Conservation (phyloP, 2,113 vertebrate species). For the Cynopterus brachyotis region DNA sequence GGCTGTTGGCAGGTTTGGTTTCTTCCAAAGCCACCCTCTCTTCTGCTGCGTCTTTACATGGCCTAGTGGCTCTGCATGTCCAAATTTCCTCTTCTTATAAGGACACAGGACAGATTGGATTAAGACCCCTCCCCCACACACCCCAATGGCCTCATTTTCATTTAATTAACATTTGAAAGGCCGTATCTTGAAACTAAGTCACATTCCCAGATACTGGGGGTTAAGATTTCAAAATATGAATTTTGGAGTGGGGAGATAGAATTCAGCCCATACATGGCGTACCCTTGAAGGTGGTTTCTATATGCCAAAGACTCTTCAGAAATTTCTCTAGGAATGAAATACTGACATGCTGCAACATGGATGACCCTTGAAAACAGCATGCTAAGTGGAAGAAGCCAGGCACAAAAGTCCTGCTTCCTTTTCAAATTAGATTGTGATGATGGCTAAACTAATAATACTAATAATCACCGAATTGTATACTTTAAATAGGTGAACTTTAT, state of each 20-base stretch:
- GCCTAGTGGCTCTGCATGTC: background rate
- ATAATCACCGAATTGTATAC: background rate
- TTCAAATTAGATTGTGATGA: background rate
- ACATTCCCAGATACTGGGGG: background rate
- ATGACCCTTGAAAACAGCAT: background rate
- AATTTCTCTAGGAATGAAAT: background rate
- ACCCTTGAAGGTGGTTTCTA: background rate
- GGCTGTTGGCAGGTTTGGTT: background rate
- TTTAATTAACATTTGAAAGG: background rate
- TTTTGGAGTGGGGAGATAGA: background rate
- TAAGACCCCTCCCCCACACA: too few species aligned
- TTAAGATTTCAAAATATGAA: background rate
- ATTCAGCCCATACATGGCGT: background rate
- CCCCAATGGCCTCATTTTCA: background rate
- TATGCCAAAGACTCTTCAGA: background rate
- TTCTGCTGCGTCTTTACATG: background rate
- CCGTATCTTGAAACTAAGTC: background rate
- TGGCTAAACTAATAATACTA: background rate
- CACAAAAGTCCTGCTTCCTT: too few species aligned
- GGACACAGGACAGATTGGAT: background rate
- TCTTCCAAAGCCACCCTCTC: background rate
- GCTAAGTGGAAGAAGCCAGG: background rate
- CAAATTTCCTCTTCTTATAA: background rate
- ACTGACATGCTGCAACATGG: background rate
- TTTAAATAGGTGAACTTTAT: background rate